Conservation (phyloP, 2,797 vertebrate species). For the Lerista edwardsae region DNA sequence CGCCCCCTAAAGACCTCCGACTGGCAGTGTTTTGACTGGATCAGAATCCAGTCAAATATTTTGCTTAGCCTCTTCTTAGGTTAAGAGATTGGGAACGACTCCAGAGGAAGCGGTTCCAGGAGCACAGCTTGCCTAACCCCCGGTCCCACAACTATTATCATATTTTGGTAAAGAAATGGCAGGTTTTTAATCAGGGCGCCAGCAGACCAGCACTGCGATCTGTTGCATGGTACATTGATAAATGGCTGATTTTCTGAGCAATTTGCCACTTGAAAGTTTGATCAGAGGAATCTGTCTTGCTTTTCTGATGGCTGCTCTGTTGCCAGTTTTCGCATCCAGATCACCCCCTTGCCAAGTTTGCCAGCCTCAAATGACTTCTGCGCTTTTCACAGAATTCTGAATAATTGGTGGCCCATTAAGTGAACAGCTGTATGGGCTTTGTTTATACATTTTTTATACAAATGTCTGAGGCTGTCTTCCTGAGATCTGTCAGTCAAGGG, state of each 20-base stretch:
- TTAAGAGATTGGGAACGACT: background rate
- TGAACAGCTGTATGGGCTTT: conserved; percentile 34
- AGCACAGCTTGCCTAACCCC: background rate
- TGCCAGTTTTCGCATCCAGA: conserved; percentile 23
- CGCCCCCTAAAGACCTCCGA: background rate
- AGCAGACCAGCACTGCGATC: conserved; percentile 27
- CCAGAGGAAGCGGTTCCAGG: background rate
- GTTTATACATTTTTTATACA: conserved; percentile 29
- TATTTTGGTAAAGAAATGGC: conserved; percentile 23
- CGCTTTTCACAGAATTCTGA: conserved; percentile 18
- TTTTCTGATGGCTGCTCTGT: conserved; percentile 42
- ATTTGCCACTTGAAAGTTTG: conserved; percentile 54
- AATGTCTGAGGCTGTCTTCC: conserved; percentile 8
- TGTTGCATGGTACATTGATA: conserved; percentile 47
- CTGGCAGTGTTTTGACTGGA: conserved; percentile 25
- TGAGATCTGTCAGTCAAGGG: conserved; percentile 47
- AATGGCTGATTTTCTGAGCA: conserved; percentile 53
- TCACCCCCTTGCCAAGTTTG: conserved; percentile 22
- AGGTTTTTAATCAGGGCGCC: conserved; percentile 44
- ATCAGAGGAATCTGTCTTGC: conserved; percentile 16
- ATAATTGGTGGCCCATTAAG: conserved; percentile 8
- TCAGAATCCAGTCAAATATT: background rate
- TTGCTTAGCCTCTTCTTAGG: background rate
- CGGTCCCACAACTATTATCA: background rate
- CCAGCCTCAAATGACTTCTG: background rate